A percentile compares a stretch with the other conserved stretches of the same genome.
Evolutionary conservation across 2,113 vertebrate species (phyloP).

Genomic region (Phalacrocorax aristotelis): DNA sequence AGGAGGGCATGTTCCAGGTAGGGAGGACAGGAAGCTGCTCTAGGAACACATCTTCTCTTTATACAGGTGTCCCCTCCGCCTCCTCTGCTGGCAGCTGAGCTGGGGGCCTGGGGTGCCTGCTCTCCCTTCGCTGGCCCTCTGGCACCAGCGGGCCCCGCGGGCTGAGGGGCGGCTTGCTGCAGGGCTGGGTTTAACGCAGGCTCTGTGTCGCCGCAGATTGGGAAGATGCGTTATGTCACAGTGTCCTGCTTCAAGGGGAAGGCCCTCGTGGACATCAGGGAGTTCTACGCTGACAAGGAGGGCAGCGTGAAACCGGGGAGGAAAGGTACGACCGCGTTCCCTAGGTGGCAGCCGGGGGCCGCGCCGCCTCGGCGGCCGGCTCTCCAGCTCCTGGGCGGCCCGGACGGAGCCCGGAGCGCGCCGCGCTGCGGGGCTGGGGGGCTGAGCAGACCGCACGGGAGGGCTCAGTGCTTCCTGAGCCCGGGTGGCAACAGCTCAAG

Average conservation of each 20-base stretch:
- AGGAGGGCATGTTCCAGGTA: neutral
- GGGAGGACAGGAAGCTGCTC: neutral
- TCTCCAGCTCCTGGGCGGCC: neutral
- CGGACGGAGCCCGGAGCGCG: fast-evolving
- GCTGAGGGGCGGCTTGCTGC: neutral
- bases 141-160: fast-evolving
- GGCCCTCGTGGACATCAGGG: neutral
- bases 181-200: neutral
- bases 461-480: neutral
- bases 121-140: neutral
- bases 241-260: slow-evolving; percentile 35
- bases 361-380: fast-evolving
- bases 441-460: neutral
- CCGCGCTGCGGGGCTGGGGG: neutral
- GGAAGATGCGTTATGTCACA: neutral
- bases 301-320: neutral
- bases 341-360: too few species aligned
- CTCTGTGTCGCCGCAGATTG: neutral
- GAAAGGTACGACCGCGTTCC: neutral
- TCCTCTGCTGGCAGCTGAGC: neutral
- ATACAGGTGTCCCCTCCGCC: neutral
- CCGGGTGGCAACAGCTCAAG: neutral
- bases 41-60: neutral
- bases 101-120: too few species aligned
- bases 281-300: neutral